Evolutionary conservation across 2,797 vertebrate species (phyloP), one percentile per base, ranked within the genome.

Genomic region (Crocodylus rhombifer): DNA sequence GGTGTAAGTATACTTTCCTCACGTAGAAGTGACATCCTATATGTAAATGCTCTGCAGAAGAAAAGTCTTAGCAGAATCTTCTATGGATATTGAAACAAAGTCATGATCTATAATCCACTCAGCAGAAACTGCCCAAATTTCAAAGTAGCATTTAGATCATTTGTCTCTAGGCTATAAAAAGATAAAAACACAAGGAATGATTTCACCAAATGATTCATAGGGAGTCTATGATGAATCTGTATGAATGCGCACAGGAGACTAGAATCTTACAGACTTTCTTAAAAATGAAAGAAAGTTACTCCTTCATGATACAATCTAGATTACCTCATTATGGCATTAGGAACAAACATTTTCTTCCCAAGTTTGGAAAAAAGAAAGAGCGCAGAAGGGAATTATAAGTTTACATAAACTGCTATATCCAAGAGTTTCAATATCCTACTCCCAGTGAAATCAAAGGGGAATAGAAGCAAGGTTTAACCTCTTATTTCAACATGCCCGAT

Each of bases 171-270:
- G 62, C 93, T 91, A 82, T 77, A 82, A 82, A 75, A 91, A 86
- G 33, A 76, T 80, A 79, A 69, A 92, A 84, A 83, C 67, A 74
- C 23, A 86, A 95, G 95, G 87, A 96, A 92, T 87, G 94, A 88
- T 91, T 94, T 89, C 82, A 87, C 78, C 82, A 82, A 89, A 92
- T 84, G 67, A 92, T 83, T 95, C 85, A 84, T 25, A 4, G 1
- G 25, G 74, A 90, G 88, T 87, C 93, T 86, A 61, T 86, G 87
- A 73, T 3, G 42, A 95, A 84, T 79, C 86, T 61, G 55, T 62
- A 94, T 65, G 77, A 77, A 88, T 58, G 75, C 84, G 90, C 90
- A 88, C 88, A 86, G 62, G 82, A 87, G 86, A 73, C 77, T 75
- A 26, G 55, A 64, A 1, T 85, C 67, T 86, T n/a, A 69, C 88